phyloP scores from a whole-genome alignment of 2,888 invertebrate genomes.

The Meganola albula region DNA sequence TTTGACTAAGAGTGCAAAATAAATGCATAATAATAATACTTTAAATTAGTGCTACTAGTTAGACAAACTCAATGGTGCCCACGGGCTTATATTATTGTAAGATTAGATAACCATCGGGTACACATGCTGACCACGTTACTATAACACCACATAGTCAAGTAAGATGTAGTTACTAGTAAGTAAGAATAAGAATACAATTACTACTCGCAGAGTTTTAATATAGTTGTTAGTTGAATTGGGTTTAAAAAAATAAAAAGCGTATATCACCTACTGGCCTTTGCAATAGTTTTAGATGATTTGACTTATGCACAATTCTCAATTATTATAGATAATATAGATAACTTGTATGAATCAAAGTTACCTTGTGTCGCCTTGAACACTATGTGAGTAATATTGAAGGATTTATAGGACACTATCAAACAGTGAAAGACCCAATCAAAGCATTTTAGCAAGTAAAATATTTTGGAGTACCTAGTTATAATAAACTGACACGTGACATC shows the following conservation, averaged over 20 bases:
- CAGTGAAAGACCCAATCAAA: too few species aligned
- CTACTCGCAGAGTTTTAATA: conserved; percentile 43
- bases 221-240: conserved; percentile 32
- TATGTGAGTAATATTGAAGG: conserved; percentile 31
- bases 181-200: conserved; percentile 34
- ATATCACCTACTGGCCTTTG: conserved; percentile 73
- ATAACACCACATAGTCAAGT: conserved; percentile 65
- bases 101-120: conserved; percentile 38
- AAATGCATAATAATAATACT: conserved; percentile 71
- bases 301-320: conserved; percentile 60
- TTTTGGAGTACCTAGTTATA: too few species aligned
- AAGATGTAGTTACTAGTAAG: conserved; percentile 39
- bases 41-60: conserved; percentile 64
- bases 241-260: conserved; percentile 48
- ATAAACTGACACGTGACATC: too few species aligned
- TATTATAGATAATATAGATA: conserved; percentile 40
- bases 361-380: conserved; percentile 46
- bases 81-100: conserved; percentile 39
- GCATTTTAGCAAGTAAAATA: too few species aligned
- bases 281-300: conserved; percentile 60
- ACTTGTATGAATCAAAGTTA: conserved; percentile 59
- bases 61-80: conserved; percentile 46
- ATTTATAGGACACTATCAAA: too few species aligned
- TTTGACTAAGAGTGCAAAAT: conserved; percentile 45
- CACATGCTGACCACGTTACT: conserved; percentile 49